A percentile compares a stretch with the other conserved stretches of the same genome.
Evolutionary conservation across 2,888 invertebrate species (phyloP).

Genomic region (Opisthograptis luteolata): DNA sequence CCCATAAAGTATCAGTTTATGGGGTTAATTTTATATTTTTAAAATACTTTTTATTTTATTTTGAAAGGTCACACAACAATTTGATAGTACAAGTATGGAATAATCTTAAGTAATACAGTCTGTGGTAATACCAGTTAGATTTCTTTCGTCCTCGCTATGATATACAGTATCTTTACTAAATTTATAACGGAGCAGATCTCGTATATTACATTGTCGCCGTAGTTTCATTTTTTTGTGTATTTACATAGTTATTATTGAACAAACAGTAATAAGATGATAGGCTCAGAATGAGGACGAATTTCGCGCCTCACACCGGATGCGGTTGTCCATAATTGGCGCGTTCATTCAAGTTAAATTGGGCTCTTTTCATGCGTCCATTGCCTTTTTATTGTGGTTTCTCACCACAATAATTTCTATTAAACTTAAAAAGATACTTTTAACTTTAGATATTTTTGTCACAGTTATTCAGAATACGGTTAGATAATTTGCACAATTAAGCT

Average conservation of each 20-base stretch:
- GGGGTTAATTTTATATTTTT: too few species aligned
- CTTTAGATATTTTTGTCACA: constrained; percentile 15
- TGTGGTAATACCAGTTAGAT: not conserved
- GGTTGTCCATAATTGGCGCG: constrained; percentile 65
- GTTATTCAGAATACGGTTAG: not conserved
- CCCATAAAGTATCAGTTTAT: too few species aligned
- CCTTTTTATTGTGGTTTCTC: constrained; percentile 50
- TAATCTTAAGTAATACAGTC: not conserved
- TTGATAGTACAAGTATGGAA: too few species aligned
- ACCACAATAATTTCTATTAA: constrained; percentile 39
- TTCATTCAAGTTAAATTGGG: constrained; percentile 52
- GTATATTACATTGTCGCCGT: too few species aligned
- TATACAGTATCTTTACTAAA: not conserved
- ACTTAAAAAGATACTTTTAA: constrained; percentile 17
- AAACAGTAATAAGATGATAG: constrained; percentile 30
- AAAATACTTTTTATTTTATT: too few species aligned
- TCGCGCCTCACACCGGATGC: constrained; percentile 74
- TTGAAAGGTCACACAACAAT: too few species aligned
- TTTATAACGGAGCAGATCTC: not conserved
- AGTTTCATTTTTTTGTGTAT: too few species aligned
- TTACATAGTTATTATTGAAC: constrained; percentile 12
- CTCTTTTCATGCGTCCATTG: constrained; percentile 49
- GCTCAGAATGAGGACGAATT: constrained; percentile 47
- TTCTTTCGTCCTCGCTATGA: not conserved
- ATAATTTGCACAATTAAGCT: not conserved